phyloP scores from a whole-genome alignment of 2,113 vertebrate genomes.

The Eptesicus fuscus region DNA sequence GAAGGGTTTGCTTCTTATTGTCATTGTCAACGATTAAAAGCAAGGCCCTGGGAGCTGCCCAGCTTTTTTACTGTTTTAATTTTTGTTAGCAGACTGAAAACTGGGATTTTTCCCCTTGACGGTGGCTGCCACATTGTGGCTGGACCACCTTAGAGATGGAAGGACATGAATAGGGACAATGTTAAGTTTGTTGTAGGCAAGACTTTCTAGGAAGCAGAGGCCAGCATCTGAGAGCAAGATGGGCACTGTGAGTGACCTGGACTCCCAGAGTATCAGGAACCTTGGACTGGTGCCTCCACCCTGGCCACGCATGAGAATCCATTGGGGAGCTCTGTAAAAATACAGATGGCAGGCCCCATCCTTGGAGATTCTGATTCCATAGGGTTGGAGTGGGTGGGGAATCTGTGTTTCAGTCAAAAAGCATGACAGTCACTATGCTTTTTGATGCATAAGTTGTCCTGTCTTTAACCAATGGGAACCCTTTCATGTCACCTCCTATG shows the following conservation, averaged over 20 bases:
- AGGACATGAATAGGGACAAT: not conserved
- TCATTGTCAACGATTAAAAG: slow-evolving; percentile 22
- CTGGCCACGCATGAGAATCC: not conserved
- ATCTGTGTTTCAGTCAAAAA: not conserved
- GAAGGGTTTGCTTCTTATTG: not conserved
- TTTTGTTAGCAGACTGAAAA: slow-evolving; percentile 23
- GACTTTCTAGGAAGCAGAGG: not conserved
- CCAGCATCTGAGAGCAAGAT: not conserved
- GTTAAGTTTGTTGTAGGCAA: not conserved
- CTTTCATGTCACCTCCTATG: not conserved
- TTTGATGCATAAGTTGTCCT: not conserved
- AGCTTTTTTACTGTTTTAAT: not conserved
- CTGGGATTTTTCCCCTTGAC: not conserved
- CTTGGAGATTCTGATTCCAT: not conserved
- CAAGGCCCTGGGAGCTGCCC: not conserved
- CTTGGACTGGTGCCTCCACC: no score
- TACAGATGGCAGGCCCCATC: not conserved
- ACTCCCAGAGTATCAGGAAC: not conserved
- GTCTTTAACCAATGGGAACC: not conserved
- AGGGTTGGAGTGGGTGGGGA: not conserved
- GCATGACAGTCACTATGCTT: not conserved
- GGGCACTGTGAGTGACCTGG: not conserved
- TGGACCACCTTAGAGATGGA: slow-evolving; percentile 37
- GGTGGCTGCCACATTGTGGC: slow-evolving; percentile 7
- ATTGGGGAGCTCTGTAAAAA: not conserved